A percentile compares a stretch with the other conserved stretches of the same genome.
Evolutionary conservation across 2,797 vertebrate species (phyloP).

Genomic region (Pampus argenteus): DNA sequence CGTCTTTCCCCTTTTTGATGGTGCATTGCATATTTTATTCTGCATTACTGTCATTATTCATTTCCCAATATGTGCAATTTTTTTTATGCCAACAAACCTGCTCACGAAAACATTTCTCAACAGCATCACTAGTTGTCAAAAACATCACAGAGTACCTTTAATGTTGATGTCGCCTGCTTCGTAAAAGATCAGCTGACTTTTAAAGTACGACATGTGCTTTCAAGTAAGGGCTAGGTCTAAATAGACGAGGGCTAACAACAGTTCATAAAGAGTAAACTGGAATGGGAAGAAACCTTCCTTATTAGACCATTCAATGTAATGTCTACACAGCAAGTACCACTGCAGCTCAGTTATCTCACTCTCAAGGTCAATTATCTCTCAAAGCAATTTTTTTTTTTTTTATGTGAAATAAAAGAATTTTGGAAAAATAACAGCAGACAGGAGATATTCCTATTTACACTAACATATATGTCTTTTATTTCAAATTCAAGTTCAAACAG

Average conservation of each 20-base stretch:
- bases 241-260: conserved; percentile 19
- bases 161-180: background rate
- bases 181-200: conserved; percentile 1
- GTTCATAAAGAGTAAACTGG: background rate
- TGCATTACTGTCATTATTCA: background rate
- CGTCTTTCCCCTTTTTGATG: background rate
- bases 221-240: conserved; percentile 33
- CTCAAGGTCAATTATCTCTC: background rate
- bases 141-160: conserved; percentile 28
- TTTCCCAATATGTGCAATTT: background rate
- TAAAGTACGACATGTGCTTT: background rate
- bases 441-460: background rate
- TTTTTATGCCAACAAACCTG: background rate
- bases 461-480: background rate
- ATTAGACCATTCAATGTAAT: background rate
- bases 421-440: background rate
- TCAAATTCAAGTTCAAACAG: background rate
- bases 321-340: background rate
- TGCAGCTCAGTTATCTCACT: background rate
- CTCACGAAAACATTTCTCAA: conserved; percentile 1
- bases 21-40: background rate
- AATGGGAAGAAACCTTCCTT: background rate
- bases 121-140: conserved; percentile 8
- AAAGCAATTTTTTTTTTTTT: background rate
- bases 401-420: background rate